Evolutionary conservation across 1,140 invertebrate genomes (phyloP).

Genomic region (Lepidostoma basale): DNA sequence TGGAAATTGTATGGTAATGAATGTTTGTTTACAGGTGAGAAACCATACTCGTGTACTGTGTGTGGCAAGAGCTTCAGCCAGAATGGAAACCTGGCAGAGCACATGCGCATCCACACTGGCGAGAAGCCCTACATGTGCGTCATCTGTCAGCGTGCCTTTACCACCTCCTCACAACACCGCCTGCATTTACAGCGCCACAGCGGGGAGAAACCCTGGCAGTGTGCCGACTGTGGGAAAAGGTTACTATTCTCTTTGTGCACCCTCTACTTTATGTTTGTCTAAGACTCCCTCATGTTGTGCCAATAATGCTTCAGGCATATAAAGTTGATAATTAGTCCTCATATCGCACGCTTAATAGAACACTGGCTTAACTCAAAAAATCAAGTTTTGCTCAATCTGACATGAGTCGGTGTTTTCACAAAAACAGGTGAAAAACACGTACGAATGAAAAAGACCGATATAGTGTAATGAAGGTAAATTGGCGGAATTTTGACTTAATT

Average conservation of each 20-base stretch:
- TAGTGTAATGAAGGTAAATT: too few relatives aligned
- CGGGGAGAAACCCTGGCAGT: constrained; percentile 67
- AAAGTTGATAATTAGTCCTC: too few relatives aligned
- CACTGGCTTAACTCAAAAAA: too few relatives aligned
- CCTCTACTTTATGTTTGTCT: background rate
- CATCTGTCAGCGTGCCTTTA: constrained; percentile 62
- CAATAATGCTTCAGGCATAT: too few relatives aligned
- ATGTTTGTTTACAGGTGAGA: constrained; percentile 53
- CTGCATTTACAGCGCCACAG: constrained; percentile 65
- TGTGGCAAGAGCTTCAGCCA: constrained; percentile 77
- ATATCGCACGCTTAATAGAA: too few relatives aligned
- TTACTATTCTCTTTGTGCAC: constrained; percentile 27
- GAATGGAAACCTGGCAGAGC: constrained; percentile 65
- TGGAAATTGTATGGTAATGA: too few relatives aligned
- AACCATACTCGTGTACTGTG: constrained; percentile 59
- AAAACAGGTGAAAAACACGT: too few relatives aligned
- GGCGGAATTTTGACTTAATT: too few relatives aligned
- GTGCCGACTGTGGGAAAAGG: constrained; percentile 63
- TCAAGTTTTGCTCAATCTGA: too few relatives aligned
- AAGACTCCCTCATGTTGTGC: too few relatives aligned
- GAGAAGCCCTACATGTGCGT: constrained; percentile 67
- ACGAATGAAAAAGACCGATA: too few relatives aligned
- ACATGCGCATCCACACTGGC: constrained; percentile 69
- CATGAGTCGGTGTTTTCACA: too few relatives aligned
- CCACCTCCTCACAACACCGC: constrained; percentile 51